These are phyloP conservation scores for Oryzias dopingdopingensis DNA, from an alignment of 2,797 vertebrate species.

Conservation along the genomic window DNA sequence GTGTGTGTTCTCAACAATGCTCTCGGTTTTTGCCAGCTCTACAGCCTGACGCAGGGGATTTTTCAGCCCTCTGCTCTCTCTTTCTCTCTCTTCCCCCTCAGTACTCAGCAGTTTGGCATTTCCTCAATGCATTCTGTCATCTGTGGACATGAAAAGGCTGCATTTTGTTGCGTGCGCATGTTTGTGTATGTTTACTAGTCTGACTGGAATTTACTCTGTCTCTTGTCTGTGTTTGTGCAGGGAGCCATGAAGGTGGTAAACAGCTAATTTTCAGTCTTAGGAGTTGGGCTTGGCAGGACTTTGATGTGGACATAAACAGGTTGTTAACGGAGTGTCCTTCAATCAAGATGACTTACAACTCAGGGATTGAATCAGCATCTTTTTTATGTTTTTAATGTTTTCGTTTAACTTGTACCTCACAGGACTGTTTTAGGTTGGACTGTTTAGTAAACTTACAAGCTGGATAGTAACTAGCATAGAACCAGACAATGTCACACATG, in stretches of 20 bases:
- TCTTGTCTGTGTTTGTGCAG: conserved; percentile 40
- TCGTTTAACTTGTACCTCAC: neutral
- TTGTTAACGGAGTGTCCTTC: neutral
- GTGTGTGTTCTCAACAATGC: conserved; percentile 56
- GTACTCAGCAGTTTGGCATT: conserved; percentile 74
- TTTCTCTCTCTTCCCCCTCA: conserved; percentile 42
- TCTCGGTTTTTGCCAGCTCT: conserved; percentile 69
- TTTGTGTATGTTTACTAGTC: conserved; percentile 34
- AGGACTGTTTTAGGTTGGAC: neutral
- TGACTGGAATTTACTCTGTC: conserved; percentile 29
- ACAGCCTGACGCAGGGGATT: conserved; percentile 71
- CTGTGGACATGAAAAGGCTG: conserved; percentile 66
- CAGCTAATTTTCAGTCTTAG: conserved; percentile 38
- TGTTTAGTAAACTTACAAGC: neutral
- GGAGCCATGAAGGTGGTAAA: conserved; percentile 43
- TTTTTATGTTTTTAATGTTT: neutral
- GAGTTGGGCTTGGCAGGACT: conserved; percentile 11
- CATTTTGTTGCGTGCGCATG: conserved; percentile 43
- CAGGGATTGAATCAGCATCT: conserved; percentile 7
- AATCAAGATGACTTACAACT: conserved; percentile 8
- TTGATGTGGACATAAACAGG: conserved; percentile 8
- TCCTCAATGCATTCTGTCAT: conserved; percentile 69
- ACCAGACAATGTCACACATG: neutral
- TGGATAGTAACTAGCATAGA: neutral
- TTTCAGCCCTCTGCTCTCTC: conserved; percentile 58